Base-by-base conservation (phyloP, 2,888 invertebrate genomes). In the Brachyptera putata region DNA sequence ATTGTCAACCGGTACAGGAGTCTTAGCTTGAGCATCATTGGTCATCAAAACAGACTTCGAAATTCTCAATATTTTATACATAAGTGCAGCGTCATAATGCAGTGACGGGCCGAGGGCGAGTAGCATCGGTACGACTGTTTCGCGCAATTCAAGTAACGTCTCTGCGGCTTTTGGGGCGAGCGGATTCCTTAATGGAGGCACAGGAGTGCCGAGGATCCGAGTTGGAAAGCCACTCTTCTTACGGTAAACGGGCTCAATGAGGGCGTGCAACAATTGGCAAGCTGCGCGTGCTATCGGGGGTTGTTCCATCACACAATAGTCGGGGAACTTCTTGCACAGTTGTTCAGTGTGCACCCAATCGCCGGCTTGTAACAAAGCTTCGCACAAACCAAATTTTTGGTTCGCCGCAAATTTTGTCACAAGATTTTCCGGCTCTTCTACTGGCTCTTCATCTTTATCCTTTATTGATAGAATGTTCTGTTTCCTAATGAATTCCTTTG, bases 351-450 rank as follows among this genome's bases (percentile, higher is more conserved):
- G 89, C 16, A 84, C 82, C 97, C 97, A 98, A 68, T 93, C 94
- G 1, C 93, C 95, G 66, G 95, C 84, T 65, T 84, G 83, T 7
- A 98, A 73, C 50, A 97, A 76, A 0, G 95, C 94, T 73, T 95
- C 92, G 69, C 93, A 89, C 22, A 99, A 79, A 24, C 95, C 92
- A 68, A 96, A 84, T 76, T 98, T 98, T 75, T 99, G 97, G 78
- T 99, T 98, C 56, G 75, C 77, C 71, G 79, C 77, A 68, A 82
- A 76, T 70, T 78, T 67, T 18, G 61, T 64, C 73, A 88, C 87
- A 76, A 64, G 67, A 36, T 68, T 69, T 30, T 83, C 81, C 57
- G 80, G 77, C 63, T 87, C 88, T 68, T 89, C 87, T 1, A 76
- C 75, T 39, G 81, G 79, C 14, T 87, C 83, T 64, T 86, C 88